Percentiles rank a stretch among this genome's conserved stretches.
These are phyloP conservation scores for Merops nubicus DNA, from an alignment of 2,113 vertebrate genomes.

Conservation along the genomic window DNA sequence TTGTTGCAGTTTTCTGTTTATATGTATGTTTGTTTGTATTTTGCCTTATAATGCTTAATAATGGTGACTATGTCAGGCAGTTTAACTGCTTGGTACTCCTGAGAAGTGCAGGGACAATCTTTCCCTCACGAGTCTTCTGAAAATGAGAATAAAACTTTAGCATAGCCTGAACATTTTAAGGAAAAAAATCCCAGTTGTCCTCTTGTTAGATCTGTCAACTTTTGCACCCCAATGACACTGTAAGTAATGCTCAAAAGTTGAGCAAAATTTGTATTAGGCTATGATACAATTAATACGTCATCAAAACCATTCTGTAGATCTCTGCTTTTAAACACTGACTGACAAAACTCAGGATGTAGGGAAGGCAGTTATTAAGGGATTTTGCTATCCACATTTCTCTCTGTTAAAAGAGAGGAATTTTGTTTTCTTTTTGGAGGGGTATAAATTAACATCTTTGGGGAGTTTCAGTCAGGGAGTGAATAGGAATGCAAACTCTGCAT, in stretches of 20 bases:
- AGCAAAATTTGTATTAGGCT: neutral
- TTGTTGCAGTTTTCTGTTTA: neutral
- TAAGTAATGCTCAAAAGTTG: neutral
- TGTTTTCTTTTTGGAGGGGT: neutral
- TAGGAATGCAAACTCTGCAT: neutral
- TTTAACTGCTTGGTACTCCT: neutral
- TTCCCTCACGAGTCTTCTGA: neutral
- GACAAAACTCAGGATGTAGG: neutral
- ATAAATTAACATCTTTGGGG: neutral
- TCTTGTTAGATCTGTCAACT: neutral
- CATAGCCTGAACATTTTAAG: neutral
- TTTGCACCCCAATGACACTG: neutral
- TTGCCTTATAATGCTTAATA: neutral
- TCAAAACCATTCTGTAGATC: neutral
- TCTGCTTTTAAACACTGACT: neutral
- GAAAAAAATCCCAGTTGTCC: neutral
- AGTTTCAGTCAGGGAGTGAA: neutral
- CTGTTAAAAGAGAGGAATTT: neutral
- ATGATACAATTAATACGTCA: fast-evolving
- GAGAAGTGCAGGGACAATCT: neutral
- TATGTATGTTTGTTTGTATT: neutral
- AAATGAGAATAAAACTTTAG: neutral
- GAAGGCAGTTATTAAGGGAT: neutral
- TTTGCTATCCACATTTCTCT: neutral
- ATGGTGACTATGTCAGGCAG: neutral